A percentile compares a stretch with the other conserved stretches of the same genome.
These are phyloP conservation scores for Pituophis catenifer DNA, from an alignment of 2,113 vertebrate genomes.

Conservation along the genomic window DNA sequence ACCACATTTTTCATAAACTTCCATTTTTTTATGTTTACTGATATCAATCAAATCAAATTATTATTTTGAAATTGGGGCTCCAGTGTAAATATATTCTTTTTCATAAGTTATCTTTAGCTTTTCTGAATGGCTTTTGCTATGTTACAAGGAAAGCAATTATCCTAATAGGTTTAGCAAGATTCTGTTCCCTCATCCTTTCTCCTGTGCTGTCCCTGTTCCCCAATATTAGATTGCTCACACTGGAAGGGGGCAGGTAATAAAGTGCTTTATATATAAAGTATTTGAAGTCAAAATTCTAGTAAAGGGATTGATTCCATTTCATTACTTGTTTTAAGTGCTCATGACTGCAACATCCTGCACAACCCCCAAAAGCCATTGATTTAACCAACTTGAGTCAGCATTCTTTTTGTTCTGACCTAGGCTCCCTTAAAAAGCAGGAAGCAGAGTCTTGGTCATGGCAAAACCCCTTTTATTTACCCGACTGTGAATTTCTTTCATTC, in stretches of 20 bases:
- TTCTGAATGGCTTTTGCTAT: slow-evolving; percentile 48
- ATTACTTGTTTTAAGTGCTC: fast-evolving
- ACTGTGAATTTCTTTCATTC: too few species aligned
- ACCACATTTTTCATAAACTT: slow-evolving; percentile 40
- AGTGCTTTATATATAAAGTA: slow-evolving; percentile 84
- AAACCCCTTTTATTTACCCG: too few species aligned
- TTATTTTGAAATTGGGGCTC: slow-evolving; percentile 64
- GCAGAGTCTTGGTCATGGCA: too few species aligned
- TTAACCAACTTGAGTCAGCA: neutral
- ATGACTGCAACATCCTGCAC: neutral
- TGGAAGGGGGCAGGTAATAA: slow-evolving; percentile 72
- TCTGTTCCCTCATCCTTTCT: slow-evolving; percentile 58
- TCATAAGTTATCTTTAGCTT: slow-evolving; percentile 52
- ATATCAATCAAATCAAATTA: slow-evolving; percentile 47
- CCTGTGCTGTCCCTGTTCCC: slow-evolving; percentile 30
- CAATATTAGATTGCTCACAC: slow-evolving; percentile 54
- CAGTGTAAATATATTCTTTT: slow-evolving; percentile 61
- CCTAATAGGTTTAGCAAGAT: slow-evolving; percentile 38
- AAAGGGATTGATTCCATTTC: neutral
- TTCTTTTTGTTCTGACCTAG: neutral
- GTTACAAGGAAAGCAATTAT: slow-evolving; percentile 36
- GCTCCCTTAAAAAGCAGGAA: too few species aligned
- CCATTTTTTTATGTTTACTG: slow-evolving; percentile 52
- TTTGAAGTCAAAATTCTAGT: slow-evolving; percentile 58
- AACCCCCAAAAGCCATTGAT: neutral